Conservation (phyloP, 2,888 invertebrate genomes). For the Eristalis tenax region DNA sequence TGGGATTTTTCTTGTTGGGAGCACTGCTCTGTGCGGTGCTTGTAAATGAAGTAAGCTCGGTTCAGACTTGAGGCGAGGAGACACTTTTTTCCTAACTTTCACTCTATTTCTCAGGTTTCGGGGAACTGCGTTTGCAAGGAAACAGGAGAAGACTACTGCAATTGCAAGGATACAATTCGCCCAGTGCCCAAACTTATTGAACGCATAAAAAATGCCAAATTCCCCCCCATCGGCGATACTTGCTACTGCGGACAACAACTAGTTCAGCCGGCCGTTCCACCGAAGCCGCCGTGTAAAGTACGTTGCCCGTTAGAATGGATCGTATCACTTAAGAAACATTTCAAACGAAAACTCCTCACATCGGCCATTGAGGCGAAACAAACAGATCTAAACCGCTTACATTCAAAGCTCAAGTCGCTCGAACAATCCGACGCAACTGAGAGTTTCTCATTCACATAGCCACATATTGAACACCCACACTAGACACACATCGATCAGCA, state of each 20-base stretch:
- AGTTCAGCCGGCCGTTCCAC: conserved; percentile 79
- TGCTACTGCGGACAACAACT: conserved; percentile 79
- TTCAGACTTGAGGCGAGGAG: neutral
- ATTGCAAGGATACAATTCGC: conserved; percentile 53
- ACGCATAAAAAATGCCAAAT: conserved; percentile 70
- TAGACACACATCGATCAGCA: neutral
- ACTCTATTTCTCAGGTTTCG: conserved; percentile 73
- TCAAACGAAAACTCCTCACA: conserved; percentile 76
- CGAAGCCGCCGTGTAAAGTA: conserved; percentile 77
- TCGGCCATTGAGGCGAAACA: conserved; percentile 75
- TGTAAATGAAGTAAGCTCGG: conserved; percentile 33
- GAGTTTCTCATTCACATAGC: conserved; percentile 10
- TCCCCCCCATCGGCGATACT: conserved; percentile 78
- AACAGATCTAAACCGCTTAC: conserved; percentile 74
- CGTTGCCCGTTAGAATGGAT: conserved; percentile 77
- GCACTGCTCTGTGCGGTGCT: conserved; percentile 42
- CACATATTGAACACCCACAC: conserved; percentile 1
- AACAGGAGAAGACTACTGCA: conserved; percentile 77
- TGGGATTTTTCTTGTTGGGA: conserved; percentile 36
- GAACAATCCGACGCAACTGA: conserved; percentile 44
- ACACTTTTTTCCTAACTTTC: conserved; percentile 28
- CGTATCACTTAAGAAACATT: conserved; percentile 75
- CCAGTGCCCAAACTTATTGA: conserved; percentile 63
- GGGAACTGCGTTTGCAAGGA: conserved; percentile 78
- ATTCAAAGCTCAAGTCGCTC: conserved; percentile 74